Evolutionary conservation across 2,888 invertebrate genomes (phyloP).

Genomic region (Chymomyza fuscimana): DNA sequence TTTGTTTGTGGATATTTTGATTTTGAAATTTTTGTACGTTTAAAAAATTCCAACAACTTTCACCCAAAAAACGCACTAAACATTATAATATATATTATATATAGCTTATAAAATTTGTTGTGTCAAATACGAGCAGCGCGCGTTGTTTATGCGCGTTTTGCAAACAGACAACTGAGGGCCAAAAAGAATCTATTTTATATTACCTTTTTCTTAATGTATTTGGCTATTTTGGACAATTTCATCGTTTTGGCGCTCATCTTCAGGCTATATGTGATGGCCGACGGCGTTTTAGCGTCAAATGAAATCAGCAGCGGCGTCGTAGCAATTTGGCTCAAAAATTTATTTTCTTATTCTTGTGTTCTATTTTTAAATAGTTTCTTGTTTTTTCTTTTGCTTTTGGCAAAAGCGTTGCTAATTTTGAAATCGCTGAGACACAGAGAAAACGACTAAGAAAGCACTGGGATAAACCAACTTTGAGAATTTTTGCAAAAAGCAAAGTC

Average conservation of each 20-base stretch:
- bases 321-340: not conserved
- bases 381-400: conserved; percentile 21
- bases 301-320: conserved; percentile 12
- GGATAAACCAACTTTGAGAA: conserved; percentile 9
- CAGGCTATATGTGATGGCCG: conserved; percentile 12
- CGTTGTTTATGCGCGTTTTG: not conserved
- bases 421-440: conserved; percentile 44
- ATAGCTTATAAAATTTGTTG: conserved; percentile 10
- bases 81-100: not conserved
- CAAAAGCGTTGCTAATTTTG: conserved; percentile 59
- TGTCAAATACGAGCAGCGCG: not conserved
- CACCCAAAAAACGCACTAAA: conserved; percentile 39
- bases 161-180: not conserved
- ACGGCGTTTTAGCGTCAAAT: not conserved
- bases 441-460: conserved; percentile 17
- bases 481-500: conserved; percentile 28
- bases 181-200: conserved; percentile 36
- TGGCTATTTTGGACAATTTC: conserved; percentile 78
- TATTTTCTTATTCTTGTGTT: not conserved
- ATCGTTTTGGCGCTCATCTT: conserved; percentile 78
- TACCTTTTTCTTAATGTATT: conserved; percentile 80
- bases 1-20: conserved; percentile 13
- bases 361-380: conserved; percentile 15
- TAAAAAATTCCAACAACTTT: conserved; percentile 41
- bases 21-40: conserved; percentile 11